Conservation (phyloP, 2,797 vertebrate species). For the Gastrophryne carolinensis region DNA sequence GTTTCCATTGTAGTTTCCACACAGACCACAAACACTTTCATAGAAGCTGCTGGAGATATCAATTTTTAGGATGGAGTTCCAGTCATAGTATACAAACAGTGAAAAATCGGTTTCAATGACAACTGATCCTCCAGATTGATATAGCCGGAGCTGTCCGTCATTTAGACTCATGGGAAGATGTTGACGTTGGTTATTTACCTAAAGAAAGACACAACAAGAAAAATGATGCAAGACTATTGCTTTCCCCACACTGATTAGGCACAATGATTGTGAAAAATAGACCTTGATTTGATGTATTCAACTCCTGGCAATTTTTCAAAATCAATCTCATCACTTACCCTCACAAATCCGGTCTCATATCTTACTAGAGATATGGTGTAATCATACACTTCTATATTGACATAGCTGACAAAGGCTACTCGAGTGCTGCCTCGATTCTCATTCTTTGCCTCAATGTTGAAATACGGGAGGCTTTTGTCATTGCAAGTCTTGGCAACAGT, state of each 20-base stretch:
- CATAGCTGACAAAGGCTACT: conserved; percentile 60
- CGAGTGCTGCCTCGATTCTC: conserved; percentile 61
- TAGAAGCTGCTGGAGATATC: conserved; percentile 69
- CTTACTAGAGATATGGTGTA: conserved; percentile 55
- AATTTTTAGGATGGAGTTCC: conserved; percentile 71
- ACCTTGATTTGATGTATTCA: conserved; percentile 58
- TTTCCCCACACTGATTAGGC: too few relatives aligned
- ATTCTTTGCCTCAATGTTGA: conserved; percentile 68
- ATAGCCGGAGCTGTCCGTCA: conserved; percentile 60
- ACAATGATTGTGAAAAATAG: neutral
- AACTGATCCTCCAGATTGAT: conserved; percentile 61
- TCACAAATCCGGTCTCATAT: conserved; percentile 66
- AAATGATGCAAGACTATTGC: too few relatives aligned
- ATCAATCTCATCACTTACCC: too few relatives aligned
- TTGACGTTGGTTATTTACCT: conserved; percentile 71
- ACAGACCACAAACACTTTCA: conserved; percentile 74
- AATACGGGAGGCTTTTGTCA: conserved; percentile 59
- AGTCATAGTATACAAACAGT: conserved; percentile 74
- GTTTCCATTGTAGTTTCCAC: conserved; percentile 78
- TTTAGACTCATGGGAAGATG: conserved; percentile 70
- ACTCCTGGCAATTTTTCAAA: neutral
- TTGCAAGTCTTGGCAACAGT: conserved; percentile 69
- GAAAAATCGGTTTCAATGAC: conserved; percentile 71
- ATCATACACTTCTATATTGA: conserved; percentile 61
- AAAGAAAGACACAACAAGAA: too few relatives aligned